A percentile compares a stretch with the other conserved stretches of the same genome.
Evolutionary conservation across 2,113 vertebrate genomes (phyloP).

Genomic region (Tautogolabrus adspersus): DNA sequence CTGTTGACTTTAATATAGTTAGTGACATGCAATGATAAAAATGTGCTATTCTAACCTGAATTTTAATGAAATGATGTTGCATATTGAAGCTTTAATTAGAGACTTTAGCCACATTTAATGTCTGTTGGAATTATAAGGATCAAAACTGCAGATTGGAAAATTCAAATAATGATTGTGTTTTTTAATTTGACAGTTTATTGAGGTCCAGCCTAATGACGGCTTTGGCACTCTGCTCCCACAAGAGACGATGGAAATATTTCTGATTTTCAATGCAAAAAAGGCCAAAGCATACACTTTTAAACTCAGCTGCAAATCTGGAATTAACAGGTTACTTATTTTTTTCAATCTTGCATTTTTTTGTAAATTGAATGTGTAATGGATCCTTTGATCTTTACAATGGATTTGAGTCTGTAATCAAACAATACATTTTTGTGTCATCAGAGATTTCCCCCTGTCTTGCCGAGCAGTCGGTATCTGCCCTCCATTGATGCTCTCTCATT

Average conservation of each 20-base stretch:
- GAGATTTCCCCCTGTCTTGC: constrained; percentile 90
- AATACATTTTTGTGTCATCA: constrained; percentile 63
- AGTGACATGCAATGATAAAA: too few relatives aligned
- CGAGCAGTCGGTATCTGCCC: constrained; percentile 87
- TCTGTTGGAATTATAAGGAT: too few relatives aligned
- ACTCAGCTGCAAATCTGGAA: constrained; percentile 89
- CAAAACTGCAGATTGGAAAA: too few relatives aligned
- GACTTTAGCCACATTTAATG: too few relatives aligned
- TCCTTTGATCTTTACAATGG: not conserved
- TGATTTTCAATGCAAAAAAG: constrained; percentile 89
- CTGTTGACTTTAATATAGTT: too few relatives aligned
- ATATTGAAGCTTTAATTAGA: too few relatives aligned
- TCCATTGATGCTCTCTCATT: constrained; percentile 90
- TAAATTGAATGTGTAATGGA: not conserved
- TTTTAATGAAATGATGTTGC: too few relatives aligned
- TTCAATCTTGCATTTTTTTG: constrained; percentile 13
- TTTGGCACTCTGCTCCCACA: constrained; percentile 90
- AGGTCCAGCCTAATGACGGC: constrained; percentile 91
- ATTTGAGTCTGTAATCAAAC: not conserved
- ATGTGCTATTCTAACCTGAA: too few relatives aligned
- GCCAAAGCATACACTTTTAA: constrained; percentile 88
- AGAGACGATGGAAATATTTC: constrained; percentile 86
- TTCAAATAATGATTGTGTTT: constrained; percentile 13
- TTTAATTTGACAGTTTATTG: constrained; percentile 84
- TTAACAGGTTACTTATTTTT: constrained; percentile 85